These are phyloP conservation scores for Philereme vetulata DNA, from an alignment of 2,888 invertebrate species.

Conservation along the genomic window DNA sequence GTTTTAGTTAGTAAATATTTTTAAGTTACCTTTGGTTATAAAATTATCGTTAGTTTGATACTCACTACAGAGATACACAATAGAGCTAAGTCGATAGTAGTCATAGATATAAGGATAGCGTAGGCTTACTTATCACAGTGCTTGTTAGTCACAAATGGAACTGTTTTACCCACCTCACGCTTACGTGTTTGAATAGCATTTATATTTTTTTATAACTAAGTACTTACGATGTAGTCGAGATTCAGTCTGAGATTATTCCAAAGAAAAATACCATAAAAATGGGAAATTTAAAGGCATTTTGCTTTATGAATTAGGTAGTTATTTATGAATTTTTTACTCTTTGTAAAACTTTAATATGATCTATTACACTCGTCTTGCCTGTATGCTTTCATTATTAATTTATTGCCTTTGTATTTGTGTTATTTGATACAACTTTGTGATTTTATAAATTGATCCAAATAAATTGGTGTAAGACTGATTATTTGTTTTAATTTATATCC, in stretches of 20 bases:
- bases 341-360: constrained; percentile 32
- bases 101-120: constrained; percentile 37
- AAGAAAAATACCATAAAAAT: constrained; percentile 44
- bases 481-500: constrained; percentile 6
- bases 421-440: constrained; percentile 53
- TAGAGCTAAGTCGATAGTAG: constrained; percentile 32
- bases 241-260: constrained; percentile 62
- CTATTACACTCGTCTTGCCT: constrained; percentile 52
- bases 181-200: constrained; percentile 30
- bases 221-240: constrained; percentile 28
- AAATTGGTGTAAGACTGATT: constrained; percentile 67
- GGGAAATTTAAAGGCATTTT: constrained; percentile 31
- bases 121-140: constrained; percentile 34
- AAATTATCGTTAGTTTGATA: constrained; percentile 30
- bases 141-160: constrained; percentile 32
- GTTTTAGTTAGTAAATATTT: constrained; percentile 14
- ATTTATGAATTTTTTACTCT: constrained; percentile 44
- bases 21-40: constrained; percentile 46
- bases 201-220: constrained; percentile 36
- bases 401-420: constrained; percentile 51
- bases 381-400: constrained; percentile 53
- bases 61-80: constrained; percentile 29
- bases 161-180: constrained; percentile 31
- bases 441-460: constrained; percentile 70
- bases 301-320: constrained; percentile 40